phyloP scores from a whole-genome alignment of 1,140 invertebrate genomes.

The Meloidogyne floridensis region DNA sequence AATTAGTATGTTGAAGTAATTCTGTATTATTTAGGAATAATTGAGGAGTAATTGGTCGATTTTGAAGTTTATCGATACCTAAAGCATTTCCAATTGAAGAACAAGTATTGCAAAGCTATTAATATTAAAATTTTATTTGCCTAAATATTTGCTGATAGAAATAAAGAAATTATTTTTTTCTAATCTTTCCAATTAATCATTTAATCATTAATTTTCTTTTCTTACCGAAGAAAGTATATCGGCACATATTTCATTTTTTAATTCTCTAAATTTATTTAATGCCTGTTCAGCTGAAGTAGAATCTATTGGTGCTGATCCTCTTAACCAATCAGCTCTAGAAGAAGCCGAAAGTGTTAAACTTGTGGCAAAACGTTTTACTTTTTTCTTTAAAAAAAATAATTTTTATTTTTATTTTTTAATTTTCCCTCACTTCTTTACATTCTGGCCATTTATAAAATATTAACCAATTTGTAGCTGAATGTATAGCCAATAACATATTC shows the following conservation, averaged over 20 bases:
- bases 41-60: background rate
- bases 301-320: slow-evolving; percentile 41
- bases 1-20: slow-evolving; percentile 36
- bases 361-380: slow-evolving; percentile 24
- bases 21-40: slow-evolving; percentile 11
- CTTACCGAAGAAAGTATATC: slow-evolving; percentile 43
- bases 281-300: slow-evolving; percentile 37
- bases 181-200: too few species aligned
- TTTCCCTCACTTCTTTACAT: background rate
- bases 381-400: slow-evolving; percentile 3
- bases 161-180: too few species aligned
- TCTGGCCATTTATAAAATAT: slow-evolving; percentile 63
- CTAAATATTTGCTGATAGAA: too few species aligned
- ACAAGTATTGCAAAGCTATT: slow-evolving; percentile 36
- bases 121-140: background rate
- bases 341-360: slow-evolving; percentile 29
- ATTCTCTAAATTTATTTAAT: slow-evolving; percentile 40
- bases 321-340: slow-evolving; percentile 36
- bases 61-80: slow-evolving; percentile 19
- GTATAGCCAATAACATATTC: slow-evolving; percentile 53
- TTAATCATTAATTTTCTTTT: background rate
- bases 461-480: slow-evolving; percentile 60
- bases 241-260: slow-evolving; percentile 41
- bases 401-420: background rate
- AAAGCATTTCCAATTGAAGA: slow-evolving; percentile 31